phyloP scores from a whole-genome alignment of 2,113 vertebrate genomes.

The Mixornis gularis region DNA sequence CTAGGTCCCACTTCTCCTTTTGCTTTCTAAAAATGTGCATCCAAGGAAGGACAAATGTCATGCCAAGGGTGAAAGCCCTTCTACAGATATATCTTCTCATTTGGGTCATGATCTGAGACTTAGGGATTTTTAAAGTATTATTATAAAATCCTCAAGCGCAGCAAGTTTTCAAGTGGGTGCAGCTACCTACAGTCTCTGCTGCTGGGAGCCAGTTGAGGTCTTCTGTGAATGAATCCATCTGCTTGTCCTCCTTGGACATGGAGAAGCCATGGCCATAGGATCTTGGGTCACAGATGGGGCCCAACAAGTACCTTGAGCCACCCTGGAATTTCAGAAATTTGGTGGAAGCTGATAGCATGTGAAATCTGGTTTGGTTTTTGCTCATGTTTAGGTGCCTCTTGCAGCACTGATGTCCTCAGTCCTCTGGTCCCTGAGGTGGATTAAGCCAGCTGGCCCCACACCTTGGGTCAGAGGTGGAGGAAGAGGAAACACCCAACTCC shows the following conservation, averaged over 20 bases:
- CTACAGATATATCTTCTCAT: neutral
- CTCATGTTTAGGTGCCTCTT: neutral
- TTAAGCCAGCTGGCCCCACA: neutral
- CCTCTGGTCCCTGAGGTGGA: neutral
- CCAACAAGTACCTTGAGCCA: neutral
- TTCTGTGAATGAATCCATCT: neutral
- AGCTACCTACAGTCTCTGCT: neutral
- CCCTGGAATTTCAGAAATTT: fast-evolving
- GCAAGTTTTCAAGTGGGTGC: neutral
- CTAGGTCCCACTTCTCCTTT: neutral
- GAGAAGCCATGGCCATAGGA: neutral
- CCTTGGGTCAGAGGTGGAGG: fast-evolving
- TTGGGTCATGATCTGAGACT: fast-evolving
- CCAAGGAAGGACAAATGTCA: neutral
- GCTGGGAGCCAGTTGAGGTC: neutral
- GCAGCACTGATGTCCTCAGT: neutral
- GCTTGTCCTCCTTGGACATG: neutral
- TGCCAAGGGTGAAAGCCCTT: neutral
- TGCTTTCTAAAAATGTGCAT: neutral
- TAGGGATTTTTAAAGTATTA: neutral
- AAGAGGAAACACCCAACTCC: neutral
- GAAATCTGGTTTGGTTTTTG: neutral
- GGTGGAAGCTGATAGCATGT: neutral
- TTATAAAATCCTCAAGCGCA: neutral
- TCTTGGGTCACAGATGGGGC: neutral